Evolutionary conservation across 64 coral and sea anemone species (phyloP), one percentile per base, ranked within the genome.

Genomic region (Stylophora pistillata): DNA sequence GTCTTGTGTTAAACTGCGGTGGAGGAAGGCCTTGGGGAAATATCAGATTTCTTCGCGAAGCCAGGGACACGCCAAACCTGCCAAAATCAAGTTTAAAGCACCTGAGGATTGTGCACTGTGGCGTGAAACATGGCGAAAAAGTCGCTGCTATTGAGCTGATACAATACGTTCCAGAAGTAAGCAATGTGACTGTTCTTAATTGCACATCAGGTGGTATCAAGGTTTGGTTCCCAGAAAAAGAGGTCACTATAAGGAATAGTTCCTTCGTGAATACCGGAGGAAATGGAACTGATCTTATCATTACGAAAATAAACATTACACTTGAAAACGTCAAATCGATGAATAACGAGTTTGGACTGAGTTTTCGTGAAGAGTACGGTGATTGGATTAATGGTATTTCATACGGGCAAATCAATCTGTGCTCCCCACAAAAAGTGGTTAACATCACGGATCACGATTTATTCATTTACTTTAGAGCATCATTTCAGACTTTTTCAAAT

Each of bases 21-120:
- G 90, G 30, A 23, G 77, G 76, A 30, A 64, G 33, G 56, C 86
- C 89, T 52, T 95, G 94, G 94, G 94, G 94, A 88, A 91, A 91
- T 28, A 78, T 95, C 33, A 53, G 90, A 58, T 89, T 96, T 74
- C 55, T 85, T 3, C 71, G 57, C 20, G 75, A 55, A 20, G 32
- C 18, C 62, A 56, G 86, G 25, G 53, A 34, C 32, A 6, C 56
- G 0, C 25, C 9, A 33, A 26, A 26, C 15, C 53, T 55, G 30
- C n/a, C 53, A 23, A 59, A 32, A 30, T 96, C 94, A 0, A 58
- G 78, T 30, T 83, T 96, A 34, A 55, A 92, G 34, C 58, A 92
- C 70, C 56, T 92, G 13, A 68, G 86, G 0, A 61, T 96, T 26
- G 10, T 61, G 59, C 56, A 96, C 70, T 92, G 94, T 89, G 94